Evolutionary conservation across 2,113 vertebrate genomes (phyloP).

Genomic region (Engraulis encrasicolus): DNA sequence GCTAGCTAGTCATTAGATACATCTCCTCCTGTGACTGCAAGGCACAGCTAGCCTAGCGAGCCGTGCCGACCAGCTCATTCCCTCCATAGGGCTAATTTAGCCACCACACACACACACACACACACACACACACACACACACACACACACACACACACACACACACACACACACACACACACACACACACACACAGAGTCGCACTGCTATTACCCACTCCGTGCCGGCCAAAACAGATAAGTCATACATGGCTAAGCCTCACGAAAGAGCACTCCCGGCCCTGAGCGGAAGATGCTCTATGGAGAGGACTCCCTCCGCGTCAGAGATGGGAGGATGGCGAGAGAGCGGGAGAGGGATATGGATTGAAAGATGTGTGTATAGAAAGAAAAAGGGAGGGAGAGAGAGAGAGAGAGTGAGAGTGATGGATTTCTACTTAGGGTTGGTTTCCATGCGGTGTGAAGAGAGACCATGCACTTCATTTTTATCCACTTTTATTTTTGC

Average conservation of each 20-base stretch:
- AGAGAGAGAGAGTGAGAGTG: conserved; percentile 10
- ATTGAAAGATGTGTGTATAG: no score
- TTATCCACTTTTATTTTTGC: conserved; percentile 91
- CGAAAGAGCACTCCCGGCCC: conserved; percentile 68
- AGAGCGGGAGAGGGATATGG: conserved; percentile 6
- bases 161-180: no score
- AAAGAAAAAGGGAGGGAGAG: neutral
- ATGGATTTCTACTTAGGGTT: conserved; percentile 23
- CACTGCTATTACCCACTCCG: conserved; percentile 65
- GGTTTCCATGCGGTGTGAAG: conserved; percentile 37
- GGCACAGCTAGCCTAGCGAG: conserved; percentile 63
- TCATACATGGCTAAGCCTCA: conserved; percentile 67
- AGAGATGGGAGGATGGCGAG: neutral
- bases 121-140: no score
- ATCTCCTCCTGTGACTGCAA: conserved; percentile 49
- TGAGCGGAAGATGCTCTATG: conserved; percentile 61
- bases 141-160: no score
- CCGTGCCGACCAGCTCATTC: conserved; percentile 65
- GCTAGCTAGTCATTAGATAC: conserved; percentile 67
- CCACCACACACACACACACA: conserved; percentile 55
- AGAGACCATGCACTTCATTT: conserved; percentile 68
- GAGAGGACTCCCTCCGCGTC: conserved; percentile 24
- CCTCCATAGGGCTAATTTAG: conserved; percentile 64
- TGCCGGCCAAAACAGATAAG: conserved; percentile 71
- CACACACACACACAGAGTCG: no score